phyloP scores from a whole-genome alignment of 2,113 vertebrate genomes.

The Chaetodon trifascialis region DNA sequence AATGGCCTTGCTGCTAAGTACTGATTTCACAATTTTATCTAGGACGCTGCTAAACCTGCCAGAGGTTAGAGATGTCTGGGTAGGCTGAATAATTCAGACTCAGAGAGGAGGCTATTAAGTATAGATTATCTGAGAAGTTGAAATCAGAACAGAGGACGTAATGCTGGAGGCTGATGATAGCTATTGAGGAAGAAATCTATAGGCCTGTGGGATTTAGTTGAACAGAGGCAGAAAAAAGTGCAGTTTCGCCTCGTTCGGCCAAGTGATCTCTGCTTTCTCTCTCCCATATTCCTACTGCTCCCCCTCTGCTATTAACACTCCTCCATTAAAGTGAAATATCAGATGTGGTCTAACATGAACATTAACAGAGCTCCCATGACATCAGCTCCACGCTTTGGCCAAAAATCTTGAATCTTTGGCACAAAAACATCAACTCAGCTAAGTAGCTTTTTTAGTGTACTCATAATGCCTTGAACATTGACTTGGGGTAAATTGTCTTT shows the following conservation, averaged over 20 bases:
- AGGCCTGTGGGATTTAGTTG: slow-evolving; percentile 11
- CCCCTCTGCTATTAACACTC: slow-evolving; percentile 61
- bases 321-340: slow-evolving; percentile 77
- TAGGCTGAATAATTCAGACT: slow-evolving; percentile 49
- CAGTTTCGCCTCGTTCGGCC: slow-evolving; percentile 24
- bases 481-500: not conserved
- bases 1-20: slow-evolving; percentile 39
- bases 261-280: slow-evolving; percentile 26
- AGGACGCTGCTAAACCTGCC: slow-evolving; percentile 35
- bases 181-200: slow-evolving; percentile 25
- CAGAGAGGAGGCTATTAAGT: slow-evolving; percentile 50
- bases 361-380: slow-evolving; percentile 72
- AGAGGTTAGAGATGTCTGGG: slow-evolving; percentile 34
- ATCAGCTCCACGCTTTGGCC: slow-evolving; percentile 68
- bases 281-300: slow-evolving; percentile 36
- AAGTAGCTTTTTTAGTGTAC: not conserved
- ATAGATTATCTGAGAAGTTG: slow-evolving; percentile 48
- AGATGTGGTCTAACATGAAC: slow-evolving; percentile 62
- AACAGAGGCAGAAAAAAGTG: not conserved
- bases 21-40: slow-evolving; percentile 58
- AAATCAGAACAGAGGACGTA: slow-evolving; percentile 36
- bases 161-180: slow-evolving; percentile 1
- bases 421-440: slow-evolving; percentile 40
- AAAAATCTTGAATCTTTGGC: slow-evolving; percentile 65
- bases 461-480: not conserved